Conservation (phyloP, 2,113 vertebrate genomes). For the Dendrocopos noguchii region DNA sequence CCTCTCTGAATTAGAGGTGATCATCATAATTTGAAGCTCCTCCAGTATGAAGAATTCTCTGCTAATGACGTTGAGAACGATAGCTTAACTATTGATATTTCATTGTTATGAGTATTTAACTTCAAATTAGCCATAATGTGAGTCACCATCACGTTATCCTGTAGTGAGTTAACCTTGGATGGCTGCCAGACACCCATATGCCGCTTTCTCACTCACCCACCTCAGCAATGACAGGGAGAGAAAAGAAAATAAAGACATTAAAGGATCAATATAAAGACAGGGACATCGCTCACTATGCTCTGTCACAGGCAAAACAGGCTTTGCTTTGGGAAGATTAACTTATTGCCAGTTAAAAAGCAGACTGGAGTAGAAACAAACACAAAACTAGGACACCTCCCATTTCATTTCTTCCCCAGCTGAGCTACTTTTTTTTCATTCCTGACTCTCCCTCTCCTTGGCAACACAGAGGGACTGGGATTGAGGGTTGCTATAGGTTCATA, state of each 20-base stretch:
- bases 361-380: neutral
- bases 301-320: neutral
- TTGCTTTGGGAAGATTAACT: neutral
- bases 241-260: neutral
- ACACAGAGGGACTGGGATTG: neutral
- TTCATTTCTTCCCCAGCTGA: neutral
- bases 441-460: accelerated
- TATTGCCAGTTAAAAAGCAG: neutral
- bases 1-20: neutral
- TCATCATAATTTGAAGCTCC: neutral
- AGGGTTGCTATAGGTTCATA: neutral
- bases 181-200: neutral
- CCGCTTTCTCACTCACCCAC: accelerated
- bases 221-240: accelerated
- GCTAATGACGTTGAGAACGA: neutral
- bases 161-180: neutral
- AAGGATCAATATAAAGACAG: neutral
- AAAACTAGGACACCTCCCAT: neutral
- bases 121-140: neutral
- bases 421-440: neutral
- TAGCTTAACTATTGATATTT: neutral
- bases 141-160: neutral
- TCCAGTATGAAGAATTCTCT: neutral
- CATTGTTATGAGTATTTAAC: neutral
- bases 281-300: neutral